These are phyloP conservation scores for Gorsachius goisagi DNA, from an alignment of 2,113 vertebrate genomes.

Conservation along the genomic window DNA sequence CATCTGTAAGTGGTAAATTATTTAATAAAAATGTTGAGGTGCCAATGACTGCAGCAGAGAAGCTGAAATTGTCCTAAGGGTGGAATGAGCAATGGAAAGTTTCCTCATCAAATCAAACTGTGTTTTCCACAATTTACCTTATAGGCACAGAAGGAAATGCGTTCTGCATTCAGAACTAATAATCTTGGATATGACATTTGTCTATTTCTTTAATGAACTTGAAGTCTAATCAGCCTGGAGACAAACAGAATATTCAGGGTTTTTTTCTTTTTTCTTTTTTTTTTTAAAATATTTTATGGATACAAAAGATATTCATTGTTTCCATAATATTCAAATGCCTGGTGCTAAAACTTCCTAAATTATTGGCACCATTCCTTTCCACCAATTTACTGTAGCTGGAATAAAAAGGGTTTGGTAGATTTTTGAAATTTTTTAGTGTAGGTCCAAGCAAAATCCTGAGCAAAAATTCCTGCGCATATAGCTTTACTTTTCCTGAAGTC, in stretches of 20 bases:
- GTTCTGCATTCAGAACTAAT: conserved; percentile 16
- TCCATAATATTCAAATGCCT: background rate
- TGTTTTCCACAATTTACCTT: background rate
- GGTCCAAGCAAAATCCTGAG: background rate
- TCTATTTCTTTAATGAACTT: conserved; percentile 27
- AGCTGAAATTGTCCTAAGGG: background rate
- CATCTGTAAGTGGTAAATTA: background rate
- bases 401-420: background rate
- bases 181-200: background rate
- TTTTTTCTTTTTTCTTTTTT: background rate
- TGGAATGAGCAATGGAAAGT: background rate
- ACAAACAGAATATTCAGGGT: background rate
- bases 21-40: conserved; percentile 9
- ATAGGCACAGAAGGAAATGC: background rate
- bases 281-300: background rate
- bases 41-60: background rate
- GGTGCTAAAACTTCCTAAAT: background rate
- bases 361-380: background rate
- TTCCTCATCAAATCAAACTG: conserved; percentile 8
- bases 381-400: background rate
- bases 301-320: background rate
- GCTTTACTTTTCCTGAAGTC: background rate
- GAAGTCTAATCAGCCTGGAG: background rate
- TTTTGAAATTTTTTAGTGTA: background rate
- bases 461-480: background rate